Base-by-base conservation (phyloP, 2,888 invertebrate genomes). In the Dinocampus coccinellae region DNA sequence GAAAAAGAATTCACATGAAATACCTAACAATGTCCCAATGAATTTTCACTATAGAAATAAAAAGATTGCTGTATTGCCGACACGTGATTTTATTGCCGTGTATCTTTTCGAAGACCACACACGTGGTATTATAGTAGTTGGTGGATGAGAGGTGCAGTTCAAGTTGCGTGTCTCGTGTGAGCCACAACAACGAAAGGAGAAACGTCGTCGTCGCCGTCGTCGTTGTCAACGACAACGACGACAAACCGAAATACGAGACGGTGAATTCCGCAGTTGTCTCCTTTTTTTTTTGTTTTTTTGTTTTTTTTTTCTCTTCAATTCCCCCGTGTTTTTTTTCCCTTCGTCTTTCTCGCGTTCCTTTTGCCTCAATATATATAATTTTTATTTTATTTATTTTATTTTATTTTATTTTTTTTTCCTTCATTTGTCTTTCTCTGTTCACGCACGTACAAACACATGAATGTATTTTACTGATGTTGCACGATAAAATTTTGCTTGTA, bases 1-100 rank as follows among this genome's bases (percentile, higher is more conserved):
- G 76, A 79, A 81, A 82, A 82, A 82, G 81, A 74, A 62, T 67
- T 74, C 9, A 16, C 16, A 16, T n/a, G 16, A n/a, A 47, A 16
- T n/a, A 75, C 65, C 57, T 60, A 58, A 52, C 61, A 63, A 71
- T 69, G 69, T 58, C 34, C 55, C 65, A 64, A 64, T 60, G 57
- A 20, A 52, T 39, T 34, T 20, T 47, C 20, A 47, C 4, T 1
- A 16, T 20, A 16, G 47, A 33, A 53, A 77, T 75, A 77, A 73
- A 77, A 76, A 74, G 73, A 71, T 57, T 53, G 74, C 68, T 74
- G 73, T 73, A 74, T 77, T 75, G 76, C 74, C 76, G 74, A 77
- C 76, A 77, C 76, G 76, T 77, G 76, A 75, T 77, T 77, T 70
- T 29, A 73, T 74, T 73, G 72, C 72, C 70, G 70, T 33, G 74